phyloP scores from a whole-genome alignment of 2,113 vertebrate species.

The Oxyruncus cristatus region DNA sequence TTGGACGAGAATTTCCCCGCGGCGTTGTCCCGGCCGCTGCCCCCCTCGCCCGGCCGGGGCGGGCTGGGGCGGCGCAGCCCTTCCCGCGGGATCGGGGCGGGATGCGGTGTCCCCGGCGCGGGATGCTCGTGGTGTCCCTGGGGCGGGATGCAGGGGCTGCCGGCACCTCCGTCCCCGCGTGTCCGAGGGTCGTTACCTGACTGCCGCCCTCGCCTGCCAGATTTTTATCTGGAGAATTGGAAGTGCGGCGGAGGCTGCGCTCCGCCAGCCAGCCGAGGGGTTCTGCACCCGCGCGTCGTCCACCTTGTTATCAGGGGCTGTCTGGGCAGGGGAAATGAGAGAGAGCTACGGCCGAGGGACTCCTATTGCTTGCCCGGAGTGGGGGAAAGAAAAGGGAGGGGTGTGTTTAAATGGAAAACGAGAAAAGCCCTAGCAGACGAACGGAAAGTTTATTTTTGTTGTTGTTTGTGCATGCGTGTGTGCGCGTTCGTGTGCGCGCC shows the following conservation, averaged over 20 bases:
- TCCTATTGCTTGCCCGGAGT: not conserved
- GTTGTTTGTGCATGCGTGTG: not conserved
- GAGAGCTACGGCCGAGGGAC: not conserved
- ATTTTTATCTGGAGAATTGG: slow-evolving; percentile 61
- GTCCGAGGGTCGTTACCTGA: slow-evolving; percentile 68
- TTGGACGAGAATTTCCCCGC: slow-evolving; percentile 74
- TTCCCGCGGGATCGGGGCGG: not conserved
- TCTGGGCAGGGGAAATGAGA: slow-evolving; percentile 31
- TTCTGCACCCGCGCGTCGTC: slow-evolving; percentile 33
- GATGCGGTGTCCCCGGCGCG: not conserved
- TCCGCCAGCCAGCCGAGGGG: slow-evolving; percentile 30
- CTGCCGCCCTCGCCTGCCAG: slow-evolving; percentile 52
- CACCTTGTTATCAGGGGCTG: slow-evolving; percentile 48
- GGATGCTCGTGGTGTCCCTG: not conserved
- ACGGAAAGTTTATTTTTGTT: not conserved
- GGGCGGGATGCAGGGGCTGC: not conserved
- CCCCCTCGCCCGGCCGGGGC: not conserved
- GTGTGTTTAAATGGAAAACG: not conserved
- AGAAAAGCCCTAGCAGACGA: not conserved
- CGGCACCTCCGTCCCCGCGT: slow-evolving; percentile 30
- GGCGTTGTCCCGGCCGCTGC: slow-evolving; percentile 48
- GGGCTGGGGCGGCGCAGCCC: not conserved
- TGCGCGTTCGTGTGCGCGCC: not conserved
- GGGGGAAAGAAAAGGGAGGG: rapidly evolving
- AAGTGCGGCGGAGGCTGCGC: slow-evolving; percentile 53